Evolutionary conservation across 2,113 vertebrate species (phyloP).

Genomic region (Shinisaurus crocodilurus): DNA sequence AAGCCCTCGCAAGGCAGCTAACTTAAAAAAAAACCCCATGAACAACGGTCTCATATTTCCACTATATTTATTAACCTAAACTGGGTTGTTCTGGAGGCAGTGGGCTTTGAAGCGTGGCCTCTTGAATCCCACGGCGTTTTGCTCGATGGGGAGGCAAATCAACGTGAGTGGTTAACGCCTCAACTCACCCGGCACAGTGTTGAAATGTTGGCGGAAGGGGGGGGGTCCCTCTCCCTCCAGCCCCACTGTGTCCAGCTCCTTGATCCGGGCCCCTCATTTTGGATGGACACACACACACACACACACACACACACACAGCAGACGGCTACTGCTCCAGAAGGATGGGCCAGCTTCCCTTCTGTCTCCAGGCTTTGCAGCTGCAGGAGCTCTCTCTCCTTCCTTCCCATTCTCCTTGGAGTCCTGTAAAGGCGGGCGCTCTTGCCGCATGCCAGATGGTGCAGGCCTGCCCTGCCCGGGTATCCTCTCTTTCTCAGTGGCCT

Average conservation of each 20-base stretch:
- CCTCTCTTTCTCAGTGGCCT: not conserved
- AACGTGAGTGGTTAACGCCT: too few species aligned
- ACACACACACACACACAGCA: not conserved
- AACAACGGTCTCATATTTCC: too few species aligned
- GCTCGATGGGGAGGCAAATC: too few species aligned
- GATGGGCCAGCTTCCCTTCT: not conserved
- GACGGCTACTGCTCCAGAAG: not conserved
- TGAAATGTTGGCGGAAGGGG: not conserved
- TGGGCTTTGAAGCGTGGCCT: too few species aligned
- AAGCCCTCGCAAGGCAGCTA: too few species aligned
- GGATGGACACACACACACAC: too few species aligned
- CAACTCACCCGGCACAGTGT: not conserved
- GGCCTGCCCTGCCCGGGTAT: not conserved
- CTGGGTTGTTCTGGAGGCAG: not conserved
- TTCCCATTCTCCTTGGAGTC: not conserved
- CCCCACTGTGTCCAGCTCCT: not conserved
- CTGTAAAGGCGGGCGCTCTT: not conserved
- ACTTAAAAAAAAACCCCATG: too few species aligned
- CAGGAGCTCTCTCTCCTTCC: too few species aligned
- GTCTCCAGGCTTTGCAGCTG: not conserved
- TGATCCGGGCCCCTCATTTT: not conserved
- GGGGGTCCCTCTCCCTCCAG: not conserved
- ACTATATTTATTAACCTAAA: too few species aligned
- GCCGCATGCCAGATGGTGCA: not conserved
- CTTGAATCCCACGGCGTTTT: too few species aligned